Evolutionary conservation across 2,888 invertebrate genomes (phyloP).

Genomic region (Agonopterix subpropinquella): DNA sequence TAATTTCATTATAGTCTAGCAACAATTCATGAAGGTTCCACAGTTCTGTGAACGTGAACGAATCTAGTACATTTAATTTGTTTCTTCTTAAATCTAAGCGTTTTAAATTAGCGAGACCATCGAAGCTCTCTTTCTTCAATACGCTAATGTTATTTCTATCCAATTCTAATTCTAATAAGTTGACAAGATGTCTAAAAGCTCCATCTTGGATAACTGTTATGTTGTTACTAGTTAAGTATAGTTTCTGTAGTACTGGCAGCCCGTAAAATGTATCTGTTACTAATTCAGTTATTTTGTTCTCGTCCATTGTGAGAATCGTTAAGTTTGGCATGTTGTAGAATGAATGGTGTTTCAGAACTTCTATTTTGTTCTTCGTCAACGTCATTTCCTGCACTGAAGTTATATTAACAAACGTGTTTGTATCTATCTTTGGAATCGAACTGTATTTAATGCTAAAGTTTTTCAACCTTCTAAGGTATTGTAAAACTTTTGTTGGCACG

Average conservation of each 20-base stretch:
- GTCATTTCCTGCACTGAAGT: conserved; percentile 81
- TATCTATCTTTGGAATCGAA: conserved; percentile 80
- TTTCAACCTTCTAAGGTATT: conserved; percentile 79
- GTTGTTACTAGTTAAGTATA: conserved; percentile 91
- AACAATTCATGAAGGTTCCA: conserved; percentile 82
- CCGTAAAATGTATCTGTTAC: conserved; percentile 85
- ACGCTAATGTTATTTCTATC: conserved; percentile 85
- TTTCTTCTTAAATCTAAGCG: conserved; percentile 85
- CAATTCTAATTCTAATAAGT: conserved; percentile 86
- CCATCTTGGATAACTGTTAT: conserved; percentile 90
- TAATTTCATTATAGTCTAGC: conserved; percentile 81
- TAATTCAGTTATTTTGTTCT: conserved; percentile 84
- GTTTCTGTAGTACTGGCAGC: conserved; percentile 81
- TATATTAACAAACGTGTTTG: conserved; percentile 85
- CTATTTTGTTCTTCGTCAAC: conserved; percentile 82
- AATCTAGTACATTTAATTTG: conserved; percentile 83
- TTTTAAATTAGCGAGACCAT: conserved; percentile 83
- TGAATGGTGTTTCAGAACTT: conserved; percentile 78
- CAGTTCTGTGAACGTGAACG: conserved; percentile 86
- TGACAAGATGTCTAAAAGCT: conserved; percentile 83
- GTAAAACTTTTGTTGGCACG: conserved; percentile 83
- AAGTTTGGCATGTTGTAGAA: conserved; percentile 84
- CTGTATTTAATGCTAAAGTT: conserved; percentile 83
- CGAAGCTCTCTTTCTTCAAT: conserved; percentile 85
- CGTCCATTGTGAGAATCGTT: conserved; percentile 81